Base-by-base conservation (phyloP, 2,797 vertebrate species). In the Rhinophrynus dorsalis region DNA sequence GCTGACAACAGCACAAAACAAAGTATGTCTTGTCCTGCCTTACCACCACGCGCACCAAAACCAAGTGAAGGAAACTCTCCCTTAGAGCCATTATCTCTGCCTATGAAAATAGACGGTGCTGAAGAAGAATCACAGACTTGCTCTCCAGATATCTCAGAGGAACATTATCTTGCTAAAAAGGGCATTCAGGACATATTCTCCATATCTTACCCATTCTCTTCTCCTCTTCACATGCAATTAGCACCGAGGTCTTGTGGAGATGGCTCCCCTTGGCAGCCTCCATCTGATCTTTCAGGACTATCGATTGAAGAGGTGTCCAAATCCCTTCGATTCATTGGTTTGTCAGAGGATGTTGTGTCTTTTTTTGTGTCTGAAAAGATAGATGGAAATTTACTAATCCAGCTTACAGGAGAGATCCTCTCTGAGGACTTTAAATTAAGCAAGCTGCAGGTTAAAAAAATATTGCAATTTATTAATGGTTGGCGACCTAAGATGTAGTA, bases 361-460 rank as follows among this genome's bases (percentile, higher is more conserved):
- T 91, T 97, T 74, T 99, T 99, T 61, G 89, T 94, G 71, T 90
- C 89, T 0, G 97, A 99, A 87, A 98, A 97, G 87, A 98, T 99
- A 5, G 97, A 99, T 21, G 97, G 97, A 64, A 99, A 92, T 84
- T 86, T 99, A 78, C 92, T 99, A 15, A 86, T 97, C 79, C 96
- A 99, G 80, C 93, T 99, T 64, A 98, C 94, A 0, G 96, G 99
- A 79, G 97, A 99, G 82, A 99, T 99, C 70, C 80, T 99, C 75
- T 95, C 94, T 0, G 96, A 99, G 81, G 97, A 99, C 86, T 99
- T 99, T 84, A 94, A 94, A 73, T 85, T 99, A 63, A 99, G 95
- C 90, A 99, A 98, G 84, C 90, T 99, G 74, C 96, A 99, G 81
- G 95, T 98, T 80, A 99, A 96, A 88, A 99, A 99, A 85, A 95